Evolutionary conservation across 2,113 vertebrate genomes (phyloP).

Genomic region (Setophaga kirtlandii): DNA sequence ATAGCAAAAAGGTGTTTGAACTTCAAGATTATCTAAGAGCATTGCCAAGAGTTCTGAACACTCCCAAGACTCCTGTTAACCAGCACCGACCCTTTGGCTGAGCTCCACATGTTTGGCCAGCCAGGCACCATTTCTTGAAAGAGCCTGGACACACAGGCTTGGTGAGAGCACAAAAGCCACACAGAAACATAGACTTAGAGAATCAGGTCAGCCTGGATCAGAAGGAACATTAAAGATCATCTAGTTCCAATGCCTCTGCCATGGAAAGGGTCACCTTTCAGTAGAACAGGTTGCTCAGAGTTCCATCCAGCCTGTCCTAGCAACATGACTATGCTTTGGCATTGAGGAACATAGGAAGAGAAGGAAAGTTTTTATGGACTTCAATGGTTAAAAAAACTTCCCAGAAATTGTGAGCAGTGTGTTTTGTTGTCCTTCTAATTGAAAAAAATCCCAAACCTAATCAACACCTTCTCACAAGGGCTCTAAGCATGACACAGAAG

Average conservation of each 20-base stretch:
- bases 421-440: background rate
- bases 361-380: background rate
- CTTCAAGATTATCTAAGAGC: background rate
- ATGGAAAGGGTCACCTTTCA: background rate
- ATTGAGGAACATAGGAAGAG: background rate
- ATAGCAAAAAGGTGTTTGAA: background rate
- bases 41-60: background rate
- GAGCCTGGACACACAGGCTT: background rate
- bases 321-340: background rate
- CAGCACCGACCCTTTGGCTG: background rate
- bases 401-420: background rate
- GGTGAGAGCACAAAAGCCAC: background rate
- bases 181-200: fast-evolving
- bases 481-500: background rate
- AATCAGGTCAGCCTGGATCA: background rate
- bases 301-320: background rate
- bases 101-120: background rate
- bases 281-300: background rate
- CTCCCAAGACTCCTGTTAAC: background rate
- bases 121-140: background rate
- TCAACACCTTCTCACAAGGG: background rate
- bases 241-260: background rate
- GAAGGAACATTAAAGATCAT: background rate
- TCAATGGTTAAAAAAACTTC: background rate
- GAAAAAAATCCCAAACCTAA: background rate